Evolutionary conservation across 1,140 invertebrate species (phyloP).

Genomic region (Zaprionus davidi): DNA sequence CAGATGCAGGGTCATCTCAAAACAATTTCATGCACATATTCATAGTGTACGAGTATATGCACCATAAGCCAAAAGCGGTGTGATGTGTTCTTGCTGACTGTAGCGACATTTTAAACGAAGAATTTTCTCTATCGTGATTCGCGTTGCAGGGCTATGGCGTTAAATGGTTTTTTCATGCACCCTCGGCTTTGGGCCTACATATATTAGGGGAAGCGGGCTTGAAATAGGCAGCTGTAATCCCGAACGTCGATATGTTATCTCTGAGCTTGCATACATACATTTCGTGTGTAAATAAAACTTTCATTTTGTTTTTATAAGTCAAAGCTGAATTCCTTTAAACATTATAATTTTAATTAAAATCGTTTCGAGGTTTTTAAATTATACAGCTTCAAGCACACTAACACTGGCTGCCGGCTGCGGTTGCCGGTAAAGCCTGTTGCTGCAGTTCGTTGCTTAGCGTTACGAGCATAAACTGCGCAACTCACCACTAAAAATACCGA

Average conservation of each 20-base stretch:
- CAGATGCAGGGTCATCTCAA: background rate
- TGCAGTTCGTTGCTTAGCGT: slow-evolving; percentile 35
- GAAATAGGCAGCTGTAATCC: slow-evolving; percentile 7
- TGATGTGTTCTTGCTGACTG: background rate
- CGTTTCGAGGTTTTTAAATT: background rate
- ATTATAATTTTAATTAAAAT: too few relatives aligned
- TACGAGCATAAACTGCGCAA: slow-evolving; percentile 33
- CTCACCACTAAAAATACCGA: slow-evolving; percentile 33
- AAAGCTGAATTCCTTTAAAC: background rate
- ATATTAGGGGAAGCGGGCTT: slow-evolving; percentile 21
- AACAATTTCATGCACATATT: background rate
- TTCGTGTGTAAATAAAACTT: background rate
- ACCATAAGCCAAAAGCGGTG: background rate
- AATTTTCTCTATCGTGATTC: slow-evolving; percentile 20
- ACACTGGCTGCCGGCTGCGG: slow-evolving; percentile 6
- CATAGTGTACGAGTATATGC: background rate
- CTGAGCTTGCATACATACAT: background rate
- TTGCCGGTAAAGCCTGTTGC: slow-evolving; percentile 61
- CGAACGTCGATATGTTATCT: background rate
- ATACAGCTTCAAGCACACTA: slow-evolving; percentile 5
- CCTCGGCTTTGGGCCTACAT: slow-evolving; percentile 31
- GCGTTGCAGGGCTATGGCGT: slow-evolving; percentile 12
- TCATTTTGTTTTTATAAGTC: background rate
- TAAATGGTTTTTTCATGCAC: slow-evolving; percentile 26
- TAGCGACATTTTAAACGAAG: slow-evolving; percentile 7